A percentile compares a stretch with the other conserved stretches of the same genome.
Evolutionary conservation across 23 tunicate species (phyloP).

Genomic region (Trididemnum miniatum): DNA sequence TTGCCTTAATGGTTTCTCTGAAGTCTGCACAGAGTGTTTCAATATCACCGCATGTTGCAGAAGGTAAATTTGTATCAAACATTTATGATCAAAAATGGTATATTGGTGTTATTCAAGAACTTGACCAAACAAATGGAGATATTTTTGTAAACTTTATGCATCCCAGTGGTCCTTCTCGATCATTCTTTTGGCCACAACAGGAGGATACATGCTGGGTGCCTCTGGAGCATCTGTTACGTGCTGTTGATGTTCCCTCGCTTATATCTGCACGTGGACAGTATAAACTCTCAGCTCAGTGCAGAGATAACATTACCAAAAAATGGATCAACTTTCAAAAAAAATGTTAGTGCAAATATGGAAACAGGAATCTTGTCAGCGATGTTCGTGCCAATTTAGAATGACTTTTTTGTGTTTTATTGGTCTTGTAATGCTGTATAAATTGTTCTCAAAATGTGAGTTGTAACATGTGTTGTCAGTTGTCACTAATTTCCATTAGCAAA

Average conservation of each 20-base stretch:
- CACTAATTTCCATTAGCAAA: too few species aligned
- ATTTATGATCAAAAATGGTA: conserved; percentile 11
- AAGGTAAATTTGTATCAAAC: neutral
- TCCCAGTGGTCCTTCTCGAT: conserved; percentile 19
- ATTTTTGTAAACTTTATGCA: conserved; percentile 8
- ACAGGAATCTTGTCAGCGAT: too few species aligned
- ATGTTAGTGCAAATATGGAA: too few species aligned
- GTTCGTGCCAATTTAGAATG: too few species aligned
- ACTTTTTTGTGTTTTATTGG: too few species aligned
- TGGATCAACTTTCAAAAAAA: conserved; percentile 4
- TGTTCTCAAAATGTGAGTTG: too few species aligned
- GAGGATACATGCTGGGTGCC: conserved; percentile 39
- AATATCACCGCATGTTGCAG: too few species aligned
- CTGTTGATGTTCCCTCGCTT: neutral
- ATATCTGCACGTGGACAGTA: neutral
- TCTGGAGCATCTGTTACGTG: conserved; percentile 16
- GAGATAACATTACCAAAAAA: neutral
- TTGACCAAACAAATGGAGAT: neutral
- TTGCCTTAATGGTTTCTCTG: neutral
- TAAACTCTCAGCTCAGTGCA: neutral
- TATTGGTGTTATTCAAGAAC: conserved; percentile 1
- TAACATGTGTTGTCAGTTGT: neutral
- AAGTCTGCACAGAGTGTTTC: neutral
- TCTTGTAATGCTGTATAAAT: too few species aligned
- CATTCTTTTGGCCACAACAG: conserved; percentile 13